Evolutionary conservation across 2,113 vertebrate genomes (phyloP).

Genomic region (Silurus glanis): DNA sequence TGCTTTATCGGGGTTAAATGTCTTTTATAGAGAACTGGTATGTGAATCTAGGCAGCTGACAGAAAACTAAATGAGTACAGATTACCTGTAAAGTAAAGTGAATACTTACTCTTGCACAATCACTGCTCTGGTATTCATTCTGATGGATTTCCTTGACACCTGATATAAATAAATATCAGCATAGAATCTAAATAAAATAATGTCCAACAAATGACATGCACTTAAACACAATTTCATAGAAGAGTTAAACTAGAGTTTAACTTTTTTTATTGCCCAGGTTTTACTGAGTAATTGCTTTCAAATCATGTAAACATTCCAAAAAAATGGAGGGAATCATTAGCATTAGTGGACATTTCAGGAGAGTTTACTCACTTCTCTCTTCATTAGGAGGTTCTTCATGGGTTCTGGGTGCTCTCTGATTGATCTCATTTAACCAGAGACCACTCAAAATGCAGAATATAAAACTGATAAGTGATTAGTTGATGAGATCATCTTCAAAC

Average conservation of each 20-base stretch:
- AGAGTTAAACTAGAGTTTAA: not conserved
- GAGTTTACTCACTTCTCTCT: not conserved
- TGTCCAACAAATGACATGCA: conserved; percentile 19
- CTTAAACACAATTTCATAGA: not conserved
- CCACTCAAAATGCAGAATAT: not conserved
- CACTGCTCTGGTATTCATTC: conserved; percentile 24
- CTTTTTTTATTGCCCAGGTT: not conserved
- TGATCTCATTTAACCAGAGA: not conserved
- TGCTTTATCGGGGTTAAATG: conserved; percentile 50
- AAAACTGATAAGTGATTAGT: not conserved
- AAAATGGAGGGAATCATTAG: not conserved
- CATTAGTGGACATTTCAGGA: not conserved
- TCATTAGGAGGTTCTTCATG: not conserved
- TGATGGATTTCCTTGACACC: conserved; percentile 47
- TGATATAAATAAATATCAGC: conserved; percentile 17
- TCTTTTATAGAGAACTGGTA: conserved; percentile 45
- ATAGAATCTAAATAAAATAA: not conserved
- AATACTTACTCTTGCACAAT: not conserved
- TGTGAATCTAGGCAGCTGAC: conserved; percentile 42
- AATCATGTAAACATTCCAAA: not conserved
- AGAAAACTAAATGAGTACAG: conserved; percentile 43
- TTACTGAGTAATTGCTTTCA: not conserved
- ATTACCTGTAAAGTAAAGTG: conserved; percentile 32
- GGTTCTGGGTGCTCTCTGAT: not conserved
- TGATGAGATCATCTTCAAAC: not conserved